These are phyloP conservation scores for Xiphorhynchus erythropygius DNA, from an alignment of 2,797 vertebrate species.

Conservation along the genomic window DNA sequence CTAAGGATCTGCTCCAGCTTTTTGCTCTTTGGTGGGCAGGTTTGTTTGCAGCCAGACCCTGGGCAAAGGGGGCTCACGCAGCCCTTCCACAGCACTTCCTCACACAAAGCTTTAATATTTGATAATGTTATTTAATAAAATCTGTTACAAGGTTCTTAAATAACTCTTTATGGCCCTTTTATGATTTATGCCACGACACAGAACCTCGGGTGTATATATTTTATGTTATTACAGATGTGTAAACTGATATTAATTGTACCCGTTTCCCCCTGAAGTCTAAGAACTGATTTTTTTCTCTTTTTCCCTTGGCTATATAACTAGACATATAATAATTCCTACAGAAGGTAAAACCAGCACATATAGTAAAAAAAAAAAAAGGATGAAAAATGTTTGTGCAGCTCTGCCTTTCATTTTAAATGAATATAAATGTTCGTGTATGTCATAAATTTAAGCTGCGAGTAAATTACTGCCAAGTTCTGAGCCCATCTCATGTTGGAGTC, in stretches of 20 bases:
- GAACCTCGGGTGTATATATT: constrained; percentile 34
- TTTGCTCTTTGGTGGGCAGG: not conserved
- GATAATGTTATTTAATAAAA: constrained; percentile 37
- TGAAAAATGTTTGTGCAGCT: constrained; percentile 63
- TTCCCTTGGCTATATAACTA: constrained; percentile 37
- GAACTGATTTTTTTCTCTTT: constrained; percentile 2
- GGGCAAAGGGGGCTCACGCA: not conserved
- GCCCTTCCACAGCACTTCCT: not conserved
- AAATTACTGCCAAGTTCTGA: constrained; percentile 70
- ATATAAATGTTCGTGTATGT: constrained; percentile 74
- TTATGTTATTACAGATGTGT: constrained; percentile 50
- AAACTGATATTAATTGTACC: constrained; percentile 61
- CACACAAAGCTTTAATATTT: constrained; percentile 24
- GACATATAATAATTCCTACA: constrained; percentile 57
- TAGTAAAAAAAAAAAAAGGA: constrained; percentile 5
- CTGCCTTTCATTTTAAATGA: constrained; percentile 72
- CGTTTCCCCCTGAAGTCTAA: constrained; percentile 41
- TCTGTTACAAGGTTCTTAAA: constrained; percentile 48
- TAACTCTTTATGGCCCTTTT: constrained; percentile 33
- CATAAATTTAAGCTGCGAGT: constrained; percentile 71
- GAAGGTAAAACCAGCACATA: constrained; percentile 29
- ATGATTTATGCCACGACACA: constrained; percentile 31
- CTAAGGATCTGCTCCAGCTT: not conserved
- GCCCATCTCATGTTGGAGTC: constrained; percentile 57
- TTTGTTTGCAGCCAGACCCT: not conserved